Conservation (phyloP, 30 jellyfish, hydroid and myxozoan species). For the Rhopilema esculentum region DNA sequence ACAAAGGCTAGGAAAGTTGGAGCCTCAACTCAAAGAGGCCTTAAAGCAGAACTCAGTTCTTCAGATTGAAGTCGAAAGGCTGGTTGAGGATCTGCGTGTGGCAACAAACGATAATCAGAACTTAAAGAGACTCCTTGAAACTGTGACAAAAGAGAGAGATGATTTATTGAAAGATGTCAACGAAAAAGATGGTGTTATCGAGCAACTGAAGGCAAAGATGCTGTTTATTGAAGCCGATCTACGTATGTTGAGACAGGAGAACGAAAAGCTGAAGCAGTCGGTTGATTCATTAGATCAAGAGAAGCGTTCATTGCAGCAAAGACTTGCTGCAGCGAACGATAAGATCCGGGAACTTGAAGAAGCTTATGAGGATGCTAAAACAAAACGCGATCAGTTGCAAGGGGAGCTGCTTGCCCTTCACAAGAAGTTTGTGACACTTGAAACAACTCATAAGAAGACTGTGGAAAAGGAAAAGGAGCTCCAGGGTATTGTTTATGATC, state of each 20-base stretch:
- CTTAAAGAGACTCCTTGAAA: constrained; percentile 63
- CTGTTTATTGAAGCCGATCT: constrained; percentile 77
- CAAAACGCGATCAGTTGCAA: constrained; percentile 87
- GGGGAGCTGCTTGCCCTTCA: constrained; percentile 77
- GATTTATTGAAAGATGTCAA: constrained; percentile 75
- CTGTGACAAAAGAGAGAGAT: constrained; percentile 67
- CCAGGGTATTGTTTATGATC: constrained; percentile 75
- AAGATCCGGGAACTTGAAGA: constrained; percentile 94
- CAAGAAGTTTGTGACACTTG: constrained; percentile 90
- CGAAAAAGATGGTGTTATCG: constrained; percentile 85
- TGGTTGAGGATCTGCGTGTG: constrained; percentile 88
- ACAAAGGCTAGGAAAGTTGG: constrained; percentile 92
- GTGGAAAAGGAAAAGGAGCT: constrained; percentile 91
- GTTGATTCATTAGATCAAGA: constrained; percentile 93
- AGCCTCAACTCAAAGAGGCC: constrained; percentile 93
- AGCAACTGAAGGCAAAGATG: constrained; percentile 79
- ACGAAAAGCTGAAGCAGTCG: constrained; percentile 77
- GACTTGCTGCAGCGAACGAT: constrained; percentile 77
- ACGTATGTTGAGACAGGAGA: constrained; percentile 78
- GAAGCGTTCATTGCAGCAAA: constrained; percentile 78
- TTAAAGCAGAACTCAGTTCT: constrained; percentile 89
- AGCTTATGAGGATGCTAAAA: constrained; percentile 86
- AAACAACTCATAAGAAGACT: constrained; percentile 86
- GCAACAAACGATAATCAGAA: constrained; percentile 82
- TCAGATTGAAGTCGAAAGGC: constrained; percentile 79